phyloP scores from a whole-genome alignment of 2,797 vertebrate genomes.

The Spinus olivaceus region DNA sequence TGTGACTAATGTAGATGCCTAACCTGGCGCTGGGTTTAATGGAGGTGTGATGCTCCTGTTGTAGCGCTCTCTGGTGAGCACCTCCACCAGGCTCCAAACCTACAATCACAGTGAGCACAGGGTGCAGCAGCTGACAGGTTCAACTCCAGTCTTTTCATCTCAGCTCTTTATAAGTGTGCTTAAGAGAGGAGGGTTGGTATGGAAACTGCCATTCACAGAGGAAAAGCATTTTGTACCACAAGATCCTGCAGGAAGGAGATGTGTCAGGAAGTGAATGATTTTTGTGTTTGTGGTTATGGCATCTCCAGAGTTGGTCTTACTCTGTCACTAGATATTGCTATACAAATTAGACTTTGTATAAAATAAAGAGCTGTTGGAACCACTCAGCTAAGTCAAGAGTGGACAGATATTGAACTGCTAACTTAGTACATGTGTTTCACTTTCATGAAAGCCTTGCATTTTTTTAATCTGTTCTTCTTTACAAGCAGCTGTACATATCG shows the following conservation, averaged over 20 bases:
- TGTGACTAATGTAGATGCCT: background rate
- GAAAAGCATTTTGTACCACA: background rate
- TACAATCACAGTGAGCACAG: fast-evolving
- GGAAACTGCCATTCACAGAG: background rate
- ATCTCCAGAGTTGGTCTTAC: background rate
- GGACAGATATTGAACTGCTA: background rate
- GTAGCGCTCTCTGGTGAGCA: background rate
- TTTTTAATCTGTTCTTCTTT: background rate
- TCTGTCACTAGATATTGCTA: background rate
- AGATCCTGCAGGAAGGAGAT: background rate
- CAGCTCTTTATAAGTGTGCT: background rate
- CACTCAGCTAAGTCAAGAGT: background rate
- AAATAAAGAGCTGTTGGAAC: background rate
- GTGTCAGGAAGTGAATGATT: background rate
- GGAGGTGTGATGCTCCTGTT: background rate
- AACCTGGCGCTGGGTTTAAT: background rate
- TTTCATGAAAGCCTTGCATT: background rate
- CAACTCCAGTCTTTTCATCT: background rate
- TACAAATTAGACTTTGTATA: background rate
- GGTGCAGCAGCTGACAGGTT: background rate
- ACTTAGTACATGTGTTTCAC: background rate
- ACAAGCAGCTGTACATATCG: background rate
- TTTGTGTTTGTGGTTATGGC: background rate
- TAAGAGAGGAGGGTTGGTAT: background rate
- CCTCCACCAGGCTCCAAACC: background rate